Evolutionary conservation across 2,113 vertebrate genomes (phyloP).

Genomic region (Charina bottae): DNA sequence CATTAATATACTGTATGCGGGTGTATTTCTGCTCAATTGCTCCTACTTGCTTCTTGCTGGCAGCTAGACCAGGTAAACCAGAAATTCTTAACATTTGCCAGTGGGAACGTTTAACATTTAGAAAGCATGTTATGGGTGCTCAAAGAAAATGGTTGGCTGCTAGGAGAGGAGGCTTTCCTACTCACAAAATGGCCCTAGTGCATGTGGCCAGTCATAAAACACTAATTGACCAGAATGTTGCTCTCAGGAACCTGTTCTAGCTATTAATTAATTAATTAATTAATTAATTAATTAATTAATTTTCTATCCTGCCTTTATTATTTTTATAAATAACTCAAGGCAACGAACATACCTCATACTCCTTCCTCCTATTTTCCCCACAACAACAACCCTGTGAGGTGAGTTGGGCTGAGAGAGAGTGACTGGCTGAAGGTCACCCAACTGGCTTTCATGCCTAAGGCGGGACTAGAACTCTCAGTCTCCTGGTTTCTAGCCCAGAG

Average conservation of each 20-base stretch:
- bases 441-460: too few species aligned
- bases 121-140: not conserved
- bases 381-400: too few species aligned
- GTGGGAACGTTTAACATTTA: not conserved
- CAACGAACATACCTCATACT: too few species aligned
- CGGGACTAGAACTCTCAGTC: too few species aligned
- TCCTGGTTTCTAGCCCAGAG: too few species aligned
- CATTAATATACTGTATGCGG: not conserved
- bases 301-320: too few species aligned
- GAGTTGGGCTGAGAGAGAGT: too few species aligned
- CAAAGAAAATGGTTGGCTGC: not conserved
- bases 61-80: not conserved
- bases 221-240: not conserved
- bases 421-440: too few species aligned
- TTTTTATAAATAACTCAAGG: too few species aligned
- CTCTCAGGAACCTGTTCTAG: not conserved
- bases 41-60: not conserved
- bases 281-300: too few species aligned
- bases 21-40: not conserved
- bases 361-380: too few species aligned
- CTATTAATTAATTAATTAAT: too few species aligned
- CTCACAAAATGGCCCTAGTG: not conserved
- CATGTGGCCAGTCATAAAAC: not conserved
- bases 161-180: not conserved
- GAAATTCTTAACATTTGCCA: not conserved